Percentiles rank a stretch among this genome's conserved stretches.
phyloP scores from a whole-genome alignment of 1,140 invertebrate genomes.

The Diachasmimorpha longicaudata region DNA sequence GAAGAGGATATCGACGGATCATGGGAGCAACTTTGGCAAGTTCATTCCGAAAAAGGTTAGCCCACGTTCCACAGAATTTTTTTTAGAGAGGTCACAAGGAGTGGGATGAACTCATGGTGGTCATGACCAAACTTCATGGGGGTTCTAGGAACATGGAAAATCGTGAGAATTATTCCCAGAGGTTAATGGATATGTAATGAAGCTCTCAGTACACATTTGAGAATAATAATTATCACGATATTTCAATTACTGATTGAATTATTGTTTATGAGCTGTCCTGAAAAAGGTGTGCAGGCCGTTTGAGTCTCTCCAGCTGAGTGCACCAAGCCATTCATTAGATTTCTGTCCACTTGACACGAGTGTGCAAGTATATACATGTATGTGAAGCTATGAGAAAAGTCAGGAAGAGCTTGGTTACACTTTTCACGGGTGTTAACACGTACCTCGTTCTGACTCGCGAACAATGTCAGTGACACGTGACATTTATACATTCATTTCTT shows the following conservation, averaged over 20 bases:
- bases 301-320: constrained; percentile 19
- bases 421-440: neutral
- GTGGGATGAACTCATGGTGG: no score
- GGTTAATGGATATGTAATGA: no score
- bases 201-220: no score
- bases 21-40: no score
- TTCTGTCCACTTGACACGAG: constrained; percentile 41
- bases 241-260: neutral
- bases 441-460: constrained; percentile 22
- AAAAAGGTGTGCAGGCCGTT: constrained; percentile 1
- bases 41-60: no score
- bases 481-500: constrained; percentile 5
- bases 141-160: neutral
- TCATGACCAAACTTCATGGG: no score
- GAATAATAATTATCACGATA: neutral
- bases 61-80: no score
- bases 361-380: neutral
- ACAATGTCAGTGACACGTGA: neutral
- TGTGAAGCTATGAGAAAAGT: neutral
- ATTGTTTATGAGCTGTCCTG: neutral
- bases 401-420: neutral
- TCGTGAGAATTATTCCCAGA: no score
- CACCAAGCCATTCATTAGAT: constrained; percentile 40
- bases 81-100: no score
- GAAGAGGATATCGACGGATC: no score